A percentile compares a stretch with the other conserved stretches of the same genome.
Evolutionary conservation across 2,797 vertebrate species (phyloP).

Genomic region (Alfaro cultratus): DNA sequence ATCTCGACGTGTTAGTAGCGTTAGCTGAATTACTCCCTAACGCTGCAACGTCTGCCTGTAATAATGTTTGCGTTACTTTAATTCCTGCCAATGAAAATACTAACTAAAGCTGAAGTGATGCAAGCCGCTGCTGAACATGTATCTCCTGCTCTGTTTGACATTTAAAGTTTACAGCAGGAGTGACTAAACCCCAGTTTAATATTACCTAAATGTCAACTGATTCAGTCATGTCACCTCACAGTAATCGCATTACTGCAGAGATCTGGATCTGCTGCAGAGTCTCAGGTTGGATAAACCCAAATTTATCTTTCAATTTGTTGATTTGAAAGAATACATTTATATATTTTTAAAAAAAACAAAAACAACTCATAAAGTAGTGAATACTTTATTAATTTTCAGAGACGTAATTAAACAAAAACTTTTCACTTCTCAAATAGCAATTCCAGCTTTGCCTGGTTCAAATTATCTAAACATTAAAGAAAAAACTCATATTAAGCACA

Average conservation of each 20-base stretch:
- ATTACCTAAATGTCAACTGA: constrained; percentile 6
- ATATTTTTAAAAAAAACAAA: not conserved
- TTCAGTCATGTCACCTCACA: constrained; percentile 1
- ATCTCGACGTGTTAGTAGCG: too few species aligned
- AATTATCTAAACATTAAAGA: too few species aligned
- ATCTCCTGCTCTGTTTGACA: constrained; percentile 6
- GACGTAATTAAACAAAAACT: too few species aligned
- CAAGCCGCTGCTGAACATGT: not conserved
- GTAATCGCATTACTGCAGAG: not conserved
- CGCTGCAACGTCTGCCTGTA: not conserved
- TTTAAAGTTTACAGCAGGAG: constrained; percentile 17
- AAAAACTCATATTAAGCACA: too few species aligned
- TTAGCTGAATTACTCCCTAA: not conserved
- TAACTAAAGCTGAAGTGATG: not conserved
- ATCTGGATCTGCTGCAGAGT: not conserved
- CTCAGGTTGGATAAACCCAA: not conserved
- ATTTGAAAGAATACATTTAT: not conserved
- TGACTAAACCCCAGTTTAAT: constrained; percentile 1
- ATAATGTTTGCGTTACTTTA: not conserved
- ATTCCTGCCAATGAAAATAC: not conserved
- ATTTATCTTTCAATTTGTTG: not conserved
- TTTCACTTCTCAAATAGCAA: too few species aligned
- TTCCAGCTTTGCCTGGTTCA: too few species aligned
- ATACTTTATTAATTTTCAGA: too few species aligned
- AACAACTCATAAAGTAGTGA: not conserved